These are phyloP conservation scores for Augochlora pura DNA, from an alignment of 1,140 invertebrate genomes.

Conservation along the genomic window DNA sequence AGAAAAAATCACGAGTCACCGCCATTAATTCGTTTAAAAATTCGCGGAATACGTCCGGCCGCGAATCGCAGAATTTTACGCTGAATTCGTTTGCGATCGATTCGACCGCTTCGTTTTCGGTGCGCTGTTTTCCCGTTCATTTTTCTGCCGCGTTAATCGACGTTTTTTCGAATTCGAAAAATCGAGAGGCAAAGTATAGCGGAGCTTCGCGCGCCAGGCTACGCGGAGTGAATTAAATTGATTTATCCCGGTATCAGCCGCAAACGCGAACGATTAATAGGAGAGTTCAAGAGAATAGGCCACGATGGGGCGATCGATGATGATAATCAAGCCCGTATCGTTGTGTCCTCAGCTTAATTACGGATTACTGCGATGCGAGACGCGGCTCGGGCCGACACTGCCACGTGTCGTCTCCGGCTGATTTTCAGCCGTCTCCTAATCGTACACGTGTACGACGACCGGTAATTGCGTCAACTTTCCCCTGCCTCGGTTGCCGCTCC, in stretches of 20 bases:
- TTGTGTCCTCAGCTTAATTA: slow-evolving; percentile 38
- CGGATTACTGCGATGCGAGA: background rate
- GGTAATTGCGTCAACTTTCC: slow-evolving; percentile 28
- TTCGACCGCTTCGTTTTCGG: too few species aligned
- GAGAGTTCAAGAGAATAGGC: slow-evolving; percentile 3
- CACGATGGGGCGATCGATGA: slow-evolving; percentile 33
- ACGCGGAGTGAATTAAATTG: background rate
- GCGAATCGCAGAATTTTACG: too few species aligned
- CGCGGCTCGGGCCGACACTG: background rate
- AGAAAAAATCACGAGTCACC: too few species aligned
- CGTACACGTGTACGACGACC: slow-evolving; percentile 10
- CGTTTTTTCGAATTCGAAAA: too few species aligned
- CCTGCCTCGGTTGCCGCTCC: background rate
- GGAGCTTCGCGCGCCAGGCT: too few species aligned
- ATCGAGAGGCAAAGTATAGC: too few species aligned
- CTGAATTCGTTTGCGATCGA: too few species aligned
- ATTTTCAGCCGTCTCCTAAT: slow-evolving; percentile 48
- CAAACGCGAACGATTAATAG: background rate
- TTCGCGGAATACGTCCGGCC: too few species aligned
- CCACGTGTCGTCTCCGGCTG: slow-evolving; percentile 1
- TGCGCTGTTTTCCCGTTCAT: too few species aligned
- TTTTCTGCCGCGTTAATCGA: too few species aligned
- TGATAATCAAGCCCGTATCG: slow-evolving; percentile 42
- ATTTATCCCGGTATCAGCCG: background rate
- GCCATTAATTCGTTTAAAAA: too few species aligned